phyloP scores from a whole-genome alignment of 2,888 invertebrate genomes.

The Strigamia transsilvanica region DNA sequence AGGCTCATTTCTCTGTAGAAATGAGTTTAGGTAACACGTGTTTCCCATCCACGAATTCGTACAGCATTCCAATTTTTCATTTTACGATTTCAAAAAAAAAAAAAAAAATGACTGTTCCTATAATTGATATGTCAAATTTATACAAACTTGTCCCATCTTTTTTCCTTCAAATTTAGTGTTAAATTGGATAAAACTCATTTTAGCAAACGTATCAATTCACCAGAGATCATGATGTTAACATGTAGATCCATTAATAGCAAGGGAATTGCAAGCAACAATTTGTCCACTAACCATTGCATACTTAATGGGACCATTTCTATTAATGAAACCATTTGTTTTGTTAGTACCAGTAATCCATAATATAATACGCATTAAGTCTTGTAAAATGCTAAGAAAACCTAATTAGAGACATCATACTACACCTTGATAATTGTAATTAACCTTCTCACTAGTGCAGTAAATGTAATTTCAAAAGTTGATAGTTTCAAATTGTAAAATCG shows the following conservation, averaged over 20 bases:
- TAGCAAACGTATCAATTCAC: not conserved
- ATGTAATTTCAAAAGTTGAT: constrained; percentile 22
- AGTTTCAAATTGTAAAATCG: not conserved
- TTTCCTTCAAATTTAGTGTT: not conserved
- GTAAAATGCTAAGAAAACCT: constrained; percentile 1
- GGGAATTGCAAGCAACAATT: not conserved
- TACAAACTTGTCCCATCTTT: not conserved
- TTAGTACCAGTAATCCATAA: not conserved
- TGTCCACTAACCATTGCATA: not conserved
- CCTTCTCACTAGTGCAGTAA: not conserved
- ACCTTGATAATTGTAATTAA: constrained; percentile 27
- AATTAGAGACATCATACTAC: not conserved
- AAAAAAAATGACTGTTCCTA: not conserved
- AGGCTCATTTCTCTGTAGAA: constrained; percentile 37
- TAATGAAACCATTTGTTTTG: not conserved
- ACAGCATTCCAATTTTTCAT: constrained; percentile 28
- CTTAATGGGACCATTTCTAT: not conserved
- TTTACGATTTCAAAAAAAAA: not conserved
- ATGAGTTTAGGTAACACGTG: constrained; percentile 47
- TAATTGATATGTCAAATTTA: constrained; percentile 40
- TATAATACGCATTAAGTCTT: not conserved
- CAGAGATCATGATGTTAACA: not conserved
- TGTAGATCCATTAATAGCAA: not conserved
- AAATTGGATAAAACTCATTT: not conserved
- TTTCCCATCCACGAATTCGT: constrained; percentile 7